Evolutionary conservation across 2,888 invertebrate species (phyloP), one percentile per base, ranked within the genome.

Genomic region (Tenodera sinensis): DNA sequence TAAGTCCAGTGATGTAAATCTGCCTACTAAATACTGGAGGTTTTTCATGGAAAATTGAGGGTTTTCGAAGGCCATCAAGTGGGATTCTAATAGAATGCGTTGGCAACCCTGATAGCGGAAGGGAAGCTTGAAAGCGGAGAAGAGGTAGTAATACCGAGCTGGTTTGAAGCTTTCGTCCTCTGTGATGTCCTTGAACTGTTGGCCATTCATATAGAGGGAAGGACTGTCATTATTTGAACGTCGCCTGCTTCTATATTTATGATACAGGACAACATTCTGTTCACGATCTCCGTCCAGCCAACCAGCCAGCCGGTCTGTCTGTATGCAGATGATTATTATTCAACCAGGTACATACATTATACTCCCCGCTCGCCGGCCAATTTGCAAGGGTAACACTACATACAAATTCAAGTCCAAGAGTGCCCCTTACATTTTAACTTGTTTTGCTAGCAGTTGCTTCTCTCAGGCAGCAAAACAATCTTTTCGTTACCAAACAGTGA

Each of bases 301-400:
- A 8, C 30, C 71, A 81, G 87, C 87, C 8, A 28, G 28, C 42
- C 42, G 42, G 42, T 42, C 42, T 12, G 42, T 42, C 85, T 34
- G 47, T 27, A 54, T 54, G 42, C 27, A 42, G 30, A 47, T 54
- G 85, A 12, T 85, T 42, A 85, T 85, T 47, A 85, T 85, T 47
- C 85, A 85, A 54, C 28, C 30, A 54, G 28, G 47, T 54, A 83
- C 87, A 87, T 87, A 87, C 34, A 83, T 87, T 87, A 87, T 42
- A 87, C n/a, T 28, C 25, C 25, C 87, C 15, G 28, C 87, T 25
- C 27, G 30, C n/a, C 82, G 54, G 54, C 34, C 87, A 87, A 42
- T 82, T 82, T 83, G 83, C 83, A 87, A 83, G 83, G 34, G 83
- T 34, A 87, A 87, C 87, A 87, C 87, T 82, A 82, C 87, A 87